Evolutionary conservation across 30 jellyfish, hydroid and myxozoan genomes (phyloP).

Genomic region (Mastigias papua): DNA sequence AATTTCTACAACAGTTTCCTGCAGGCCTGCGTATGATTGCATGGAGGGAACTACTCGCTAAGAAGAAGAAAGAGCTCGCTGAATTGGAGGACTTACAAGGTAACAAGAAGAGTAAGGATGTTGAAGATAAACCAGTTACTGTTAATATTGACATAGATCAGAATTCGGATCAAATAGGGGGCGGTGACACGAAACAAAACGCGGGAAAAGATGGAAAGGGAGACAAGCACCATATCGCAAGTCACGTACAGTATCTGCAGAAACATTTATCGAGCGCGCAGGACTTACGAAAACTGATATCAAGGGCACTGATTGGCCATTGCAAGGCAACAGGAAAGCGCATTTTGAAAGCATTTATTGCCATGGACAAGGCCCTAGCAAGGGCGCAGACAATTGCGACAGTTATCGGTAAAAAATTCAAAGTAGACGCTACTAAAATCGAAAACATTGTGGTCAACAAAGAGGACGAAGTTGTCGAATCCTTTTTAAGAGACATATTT

Average conservation of each 20-base stretch:
- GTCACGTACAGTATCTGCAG: slow-evolving; percentile 84
- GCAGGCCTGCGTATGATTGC: slow-evolving; percentile 98
- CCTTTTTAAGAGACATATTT: slow-evolving; percentile 94
- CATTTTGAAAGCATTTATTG: slow-evolving; percentile 92
- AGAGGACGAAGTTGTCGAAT: slow-evolving; percentile 98
- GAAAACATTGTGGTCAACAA: slow-evolving; percentile 87
- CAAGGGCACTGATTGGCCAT: slow-evolving; percentile 95
- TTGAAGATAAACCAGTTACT: slow-evolving; percentile 77
- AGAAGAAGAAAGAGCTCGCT: slow-evolving; percentile 81
- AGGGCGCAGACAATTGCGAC: slow-evolving; percentile 99
- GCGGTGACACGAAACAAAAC: not conserved
- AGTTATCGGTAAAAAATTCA: slow-evolving; percentile 93
- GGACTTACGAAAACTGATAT: slow-evolving; percentile 88
- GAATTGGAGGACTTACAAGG: slow-evolving; percentile 57
- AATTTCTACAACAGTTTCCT: slow-evolving; percentile 90
- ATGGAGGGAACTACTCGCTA: slow-evolving; percentile 90
- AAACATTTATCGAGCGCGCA: slow-evolving; percentile 90
- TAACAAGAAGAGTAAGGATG: not conserved
- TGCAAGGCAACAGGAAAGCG: slow-evolving; percentile 98
- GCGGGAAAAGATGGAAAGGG: slow-evolving; percentile 1
- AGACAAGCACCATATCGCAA: slow-evolving; percentile 45
- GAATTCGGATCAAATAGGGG: slow-evolving; percentile 36
- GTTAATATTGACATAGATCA: slow-evolving; percentile 87
- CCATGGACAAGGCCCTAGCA: slow-evolving; percentile 97
- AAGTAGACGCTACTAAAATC: slow-evolving; percentile 83